A percentile compares a stretch with the other conserved stretches of the same genome.
Evolutionary conservation across 2,113 vertebrate genomes (phyloP).

Genomic region (western clawed frog (Xenopus tropicalis)): DNA sequence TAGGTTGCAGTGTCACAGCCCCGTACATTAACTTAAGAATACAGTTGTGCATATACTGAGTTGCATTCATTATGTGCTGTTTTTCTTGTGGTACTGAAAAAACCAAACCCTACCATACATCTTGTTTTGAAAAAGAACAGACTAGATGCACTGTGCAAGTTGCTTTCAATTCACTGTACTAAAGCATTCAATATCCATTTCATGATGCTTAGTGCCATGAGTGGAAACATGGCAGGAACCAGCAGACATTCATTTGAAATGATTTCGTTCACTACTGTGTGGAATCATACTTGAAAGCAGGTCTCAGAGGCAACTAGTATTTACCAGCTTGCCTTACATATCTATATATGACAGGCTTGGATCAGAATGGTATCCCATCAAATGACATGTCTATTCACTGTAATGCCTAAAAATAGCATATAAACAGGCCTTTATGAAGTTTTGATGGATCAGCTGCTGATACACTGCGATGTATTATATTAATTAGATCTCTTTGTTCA

Average conservation of each 20-base stretch:
- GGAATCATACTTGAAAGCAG: constrained; percentile 63
- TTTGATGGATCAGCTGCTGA: background rate
- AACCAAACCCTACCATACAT: too few relatives aligned
- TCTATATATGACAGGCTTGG: constrained; percentile 59
- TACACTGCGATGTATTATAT: too few relatives aligned
- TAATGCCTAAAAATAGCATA: constrained; percentile 58
- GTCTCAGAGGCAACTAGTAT: constrained; percentile 64
- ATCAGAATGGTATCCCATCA: constrained; percentile 63
- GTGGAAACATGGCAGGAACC: constrained; percentile 54
- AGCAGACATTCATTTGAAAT: constrained; percentile 64
- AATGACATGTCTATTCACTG: constrained; percentile 58
- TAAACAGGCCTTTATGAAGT: background rate
- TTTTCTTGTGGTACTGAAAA: too few relatives aligned
- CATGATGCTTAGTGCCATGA: constrained; percentile 20
- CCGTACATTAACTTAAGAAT: too few relatives aligned
- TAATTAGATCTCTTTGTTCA: too few relatives aligned
- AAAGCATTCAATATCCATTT: constrained; percentile 14
- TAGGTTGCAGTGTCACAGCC: too few relatives aligned
- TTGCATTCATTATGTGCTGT: too few relatives aligned
- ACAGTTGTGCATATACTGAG: too few relatives aligned
- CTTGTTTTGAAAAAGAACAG: too few relatives aligned
- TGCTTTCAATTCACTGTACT: constrained; percentile 1
- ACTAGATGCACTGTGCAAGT: background rate
- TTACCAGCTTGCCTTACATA: constrained; percentile 59
- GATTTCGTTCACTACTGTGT: constrained; percentile 57